A percentile compares a stretch with the other conserved stretches of the same genome.
Conservation (phyloP, 2,113 vertebrate genomes). For the Phoxinus phoxinus region DNA sequence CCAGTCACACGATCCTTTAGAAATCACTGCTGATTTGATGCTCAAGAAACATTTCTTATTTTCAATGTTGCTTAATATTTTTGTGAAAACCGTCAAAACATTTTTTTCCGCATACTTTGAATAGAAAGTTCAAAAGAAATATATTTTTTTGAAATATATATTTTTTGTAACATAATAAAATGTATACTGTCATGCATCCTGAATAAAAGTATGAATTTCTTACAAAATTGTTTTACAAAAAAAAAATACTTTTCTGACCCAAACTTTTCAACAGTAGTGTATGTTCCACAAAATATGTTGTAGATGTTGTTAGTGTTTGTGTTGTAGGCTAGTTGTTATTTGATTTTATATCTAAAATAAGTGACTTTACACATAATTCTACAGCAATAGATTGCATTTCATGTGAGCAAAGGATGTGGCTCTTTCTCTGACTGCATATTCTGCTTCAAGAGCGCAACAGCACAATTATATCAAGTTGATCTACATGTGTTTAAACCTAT, state of each 20-base stretch:
- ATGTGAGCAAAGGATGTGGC: neutral
- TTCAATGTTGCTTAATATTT: too few species aligned
- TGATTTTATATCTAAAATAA: neutral
- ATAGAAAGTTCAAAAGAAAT: neutral
- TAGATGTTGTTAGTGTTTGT: neutral
- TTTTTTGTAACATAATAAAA: neutral
- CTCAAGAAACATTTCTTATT: neutral
- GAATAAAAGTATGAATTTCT: neutral
- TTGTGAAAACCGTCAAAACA: too few species aligned
- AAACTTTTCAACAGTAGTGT: neutral
- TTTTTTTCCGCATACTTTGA: neutral
- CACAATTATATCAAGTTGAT: slow-evolving; percentile 56
- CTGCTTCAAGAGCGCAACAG: slow-evolving; percentile 26
- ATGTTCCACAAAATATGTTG: neutral
- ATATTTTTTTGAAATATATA: neutral
- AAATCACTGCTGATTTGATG: neutral
- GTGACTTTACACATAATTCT: neutral
- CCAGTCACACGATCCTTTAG: neutral
- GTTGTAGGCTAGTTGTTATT: neutral
- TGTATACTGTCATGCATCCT: neutral
- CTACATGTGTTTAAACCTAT: slow-evolving; percentile 47
- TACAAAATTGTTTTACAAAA: neutral
- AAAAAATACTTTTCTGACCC: neutral
- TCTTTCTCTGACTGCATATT: slow-evolving; percentile 9
- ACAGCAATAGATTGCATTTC: neutral